Evolutionary conservation across 2,888 invertebrate species (phyloP).

Genomic region (Byasa hedistus): DNA sequence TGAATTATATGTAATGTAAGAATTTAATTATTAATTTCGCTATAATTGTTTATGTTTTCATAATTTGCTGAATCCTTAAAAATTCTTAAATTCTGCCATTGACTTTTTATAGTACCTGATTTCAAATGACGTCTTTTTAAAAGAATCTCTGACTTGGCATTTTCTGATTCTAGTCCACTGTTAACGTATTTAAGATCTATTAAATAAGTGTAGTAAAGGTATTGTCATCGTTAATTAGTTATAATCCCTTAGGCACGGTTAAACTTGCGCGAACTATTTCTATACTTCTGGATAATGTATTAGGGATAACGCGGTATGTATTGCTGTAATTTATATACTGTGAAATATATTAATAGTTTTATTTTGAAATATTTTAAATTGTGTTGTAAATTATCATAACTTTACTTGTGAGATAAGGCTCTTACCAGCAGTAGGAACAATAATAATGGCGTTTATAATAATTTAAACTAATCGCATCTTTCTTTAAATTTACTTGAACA

Average conservation of each 20-base stretch:
- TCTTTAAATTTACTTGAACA: no score
- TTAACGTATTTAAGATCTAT: conserved; percentile 5
- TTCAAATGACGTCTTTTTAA: neutral
- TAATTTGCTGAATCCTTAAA: neutral
- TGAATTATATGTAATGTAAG: neutral
- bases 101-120: conserved; percentile 19
- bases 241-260: conserved; percentile 1
- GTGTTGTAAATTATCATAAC: no score
- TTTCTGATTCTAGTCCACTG: conserved; percentile 21
- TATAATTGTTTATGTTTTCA: neutral
- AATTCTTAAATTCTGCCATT: neutral
- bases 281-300: neutral
- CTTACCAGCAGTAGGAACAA: no score
- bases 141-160: conserved; percentile 3
- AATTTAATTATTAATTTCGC: neutral
- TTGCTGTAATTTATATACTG: no score
- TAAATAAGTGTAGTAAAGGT: neutral
- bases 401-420: no score
- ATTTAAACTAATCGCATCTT: no score
- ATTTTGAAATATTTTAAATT: no score
- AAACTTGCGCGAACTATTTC: no score
- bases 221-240: neutral
- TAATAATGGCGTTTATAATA: no score
- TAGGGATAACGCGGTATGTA: no score
- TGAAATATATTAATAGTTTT: no score